A percentile compares a stretch with the other conserved stretches of the same genome.
These are phyloP conservation scores for Eleutherodactylus coqui DNA, from an alignment of 2,797 vertebrate genomes.

Conservation along the genomic window DNA sequence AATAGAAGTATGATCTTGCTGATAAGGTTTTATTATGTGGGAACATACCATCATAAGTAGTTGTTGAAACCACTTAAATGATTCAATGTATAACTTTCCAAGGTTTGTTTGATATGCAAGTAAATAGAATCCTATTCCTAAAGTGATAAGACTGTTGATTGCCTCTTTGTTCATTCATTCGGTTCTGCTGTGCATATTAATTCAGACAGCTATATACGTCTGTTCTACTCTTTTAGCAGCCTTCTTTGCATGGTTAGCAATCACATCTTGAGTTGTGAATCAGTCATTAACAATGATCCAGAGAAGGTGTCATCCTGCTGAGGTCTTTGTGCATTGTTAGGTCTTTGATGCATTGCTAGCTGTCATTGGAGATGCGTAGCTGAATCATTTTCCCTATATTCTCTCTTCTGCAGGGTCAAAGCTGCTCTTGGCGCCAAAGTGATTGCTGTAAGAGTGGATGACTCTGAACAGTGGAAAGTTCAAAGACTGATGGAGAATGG, in stretches of 20 bases:
- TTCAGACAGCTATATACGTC: not conserved
- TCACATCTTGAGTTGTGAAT: constrained; percentile 39
- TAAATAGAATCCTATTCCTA: not conserved
- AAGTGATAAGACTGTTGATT: not conserved
- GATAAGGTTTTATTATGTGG: too few species aligned
- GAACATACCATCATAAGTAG: too few species aligned
- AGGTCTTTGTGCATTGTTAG: constrained; percentile 45
- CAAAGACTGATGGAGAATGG: constrained; percentile 89
- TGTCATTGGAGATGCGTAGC: constrained; percentile 42
- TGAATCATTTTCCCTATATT: constrained; percentile 48
- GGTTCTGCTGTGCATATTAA: constrained; percentile 17
- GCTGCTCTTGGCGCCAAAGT: constrained; percentile 89
- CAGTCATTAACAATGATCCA: constrained; percentile 53
- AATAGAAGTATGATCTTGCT: too few species aligned
- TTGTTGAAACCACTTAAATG: not conserved
- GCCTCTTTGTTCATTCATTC: not conserved
- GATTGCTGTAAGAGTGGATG: constrained; percentile 83
- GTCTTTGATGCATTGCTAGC: constrained; percentile 53
- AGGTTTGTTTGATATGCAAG: not conserved
- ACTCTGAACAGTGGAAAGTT: constrained; percentile 89
- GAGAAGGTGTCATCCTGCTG: constrained; percentile 40
- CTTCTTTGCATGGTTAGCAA: constrained; percentile 44
- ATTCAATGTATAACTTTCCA: not conserved
- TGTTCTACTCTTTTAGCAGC: constrained; percentile 35
- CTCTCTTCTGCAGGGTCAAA: constrained; percentile 80